These are phyloP conservation scores for Agrochola lychnidis DNA, from an alignment of 2,888 invertebrate species.

Conservation along the genomic window DNA sequence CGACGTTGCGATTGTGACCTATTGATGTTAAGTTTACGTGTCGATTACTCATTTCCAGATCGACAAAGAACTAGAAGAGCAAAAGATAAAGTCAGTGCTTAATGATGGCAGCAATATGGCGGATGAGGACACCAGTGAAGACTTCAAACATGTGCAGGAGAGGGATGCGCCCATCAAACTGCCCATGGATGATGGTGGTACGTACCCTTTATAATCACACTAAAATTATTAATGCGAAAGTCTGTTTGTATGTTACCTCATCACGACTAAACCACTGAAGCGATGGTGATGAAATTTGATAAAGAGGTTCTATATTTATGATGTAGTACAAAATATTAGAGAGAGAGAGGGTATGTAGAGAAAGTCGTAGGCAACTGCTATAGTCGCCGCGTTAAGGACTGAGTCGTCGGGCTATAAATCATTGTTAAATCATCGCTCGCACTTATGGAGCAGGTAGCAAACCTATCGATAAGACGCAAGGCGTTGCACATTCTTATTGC, in stretches of 20 bases:
- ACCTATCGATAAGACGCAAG: too few relatives aligned
- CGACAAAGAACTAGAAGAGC: constrained; percentile 86
- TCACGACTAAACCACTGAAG: neutral
- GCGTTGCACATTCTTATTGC: too few relatives aligned
- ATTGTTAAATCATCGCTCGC: too few relatives aligned
- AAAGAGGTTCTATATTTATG: neutral
- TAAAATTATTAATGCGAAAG: neutral
- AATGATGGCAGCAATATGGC: constrained; percentile 70
- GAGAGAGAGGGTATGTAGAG: neutral
- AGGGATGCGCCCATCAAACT: constrained; percentile 83
- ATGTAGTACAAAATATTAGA: neutral
- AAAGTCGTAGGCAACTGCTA: neutral
- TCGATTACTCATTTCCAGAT: constrained; percentile 72
- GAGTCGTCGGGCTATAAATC: too few relatives aligned
- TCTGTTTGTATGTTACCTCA: neutral
- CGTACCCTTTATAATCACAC: constrained; percentile 8
- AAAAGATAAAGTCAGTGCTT: constrained; percentile 81
- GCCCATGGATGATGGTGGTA: constrained; percentile 84
- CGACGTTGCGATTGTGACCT: too few relatives aligned
- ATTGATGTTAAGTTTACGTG: too few relatives aligned
- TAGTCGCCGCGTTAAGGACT: too few relatives aligned
- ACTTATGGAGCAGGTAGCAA: too few relatives aligned
- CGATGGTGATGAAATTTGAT: neutral
- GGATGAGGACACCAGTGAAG: constrained; percentile 75
- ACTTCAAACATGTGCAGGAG: constrained; percentile 75